phyloP scores from a whole-genome alignment of 2,797 vertebrate genomes.

The Podarcis siculus region DNA sequence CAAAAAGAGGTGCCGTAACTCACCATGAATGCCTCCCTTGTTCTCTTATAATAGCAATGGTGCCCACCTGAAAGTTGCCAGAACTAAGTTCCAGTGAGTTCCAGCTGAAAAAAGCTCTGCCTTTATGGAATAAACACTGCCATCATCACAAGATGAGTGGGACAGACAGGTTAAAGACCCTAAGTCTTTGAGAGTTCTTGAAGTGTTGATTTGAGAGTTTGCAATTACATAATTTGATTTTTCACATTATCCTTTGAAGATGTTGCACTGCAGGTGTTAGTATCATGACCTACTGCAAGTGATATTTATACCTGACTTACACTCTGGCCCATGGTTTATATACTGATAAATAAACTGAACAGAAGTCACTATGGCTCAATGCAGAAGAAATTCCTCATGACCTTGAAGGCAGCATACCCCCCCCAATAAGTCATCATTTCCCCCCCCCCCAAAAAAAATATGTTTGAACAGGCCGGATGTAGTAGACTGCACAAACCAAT shows the following conservation, averaged over 20 bases:
- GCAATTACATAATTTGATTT: background rate
- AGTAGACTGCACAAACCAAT: constrained; percentile 68
- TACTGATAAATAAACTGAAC: constrained; percentile 11
- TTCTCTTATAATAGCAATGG: too few species aligned
- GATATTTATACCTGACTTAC: background rate
- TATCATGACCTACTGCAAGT: background rate
- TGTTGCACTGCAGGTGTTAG: background rate
- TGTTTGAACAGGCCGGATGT: constrained; percentile 60
- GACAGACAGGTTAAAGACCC: too few species aligned
- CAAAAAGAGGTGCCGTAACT: too few species aligned
- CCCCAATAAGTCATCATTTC: constrained; percentile 54
- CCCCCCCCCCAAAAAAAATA: background rate
- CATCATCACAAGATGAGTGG: too few species aligned
- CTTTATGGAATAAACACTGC: too few species aligned
- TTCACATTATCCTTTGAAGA: background rate
- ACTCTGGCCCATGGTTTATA: background rate
- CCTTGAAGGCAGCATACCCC: constrained; percentile 53
- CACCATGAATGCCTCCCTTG: too few species aligned
- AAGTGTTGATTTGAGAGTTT: background rate
- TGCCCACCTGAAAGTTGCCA: too few species aligned
- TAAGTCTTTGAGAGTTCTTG: too few species aligned
- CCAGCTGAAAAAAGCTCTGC: too few species aligned
- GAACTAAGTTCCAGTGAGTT: too few species aligned
- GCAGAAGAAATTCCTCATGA: constrained; percentile 52
- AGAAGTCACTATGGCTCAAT: constrained; percentile 11